These are phyloP conservation scores for Lutraria rhynchaena DNA, from an alignment of 1,140 invertebrate species.

Conservation along the genomic window DNA sequence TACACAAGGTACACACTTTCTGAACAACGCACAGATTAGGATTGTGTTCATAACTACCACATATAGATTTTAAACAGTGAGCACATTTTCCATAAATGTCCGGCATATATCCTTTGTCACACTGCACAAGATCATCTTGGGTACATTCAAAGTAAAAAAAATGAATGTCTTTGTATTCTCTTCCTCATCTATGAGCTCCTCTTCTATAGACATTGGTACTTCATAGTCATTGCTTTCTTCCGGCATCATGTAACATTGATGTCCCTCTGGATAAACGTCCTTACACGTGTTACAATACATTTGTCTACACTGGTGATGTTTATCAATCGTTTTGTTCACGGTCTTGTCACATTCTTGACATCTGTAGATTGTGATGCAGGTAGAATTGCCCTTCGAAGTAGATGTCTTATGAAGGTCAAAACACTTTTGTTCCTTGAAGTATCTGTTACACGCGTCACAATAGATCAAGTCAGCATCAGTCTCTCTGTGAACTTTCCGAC, in stretches of 20 bases:
- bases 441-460: constrained; percentile 16
- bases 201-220: not conserved
- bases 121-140: constrained; percentile 6
- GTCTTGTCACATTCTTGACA: constrained; percentile 14
- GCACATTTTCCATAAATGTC: constrained; percentile 3
- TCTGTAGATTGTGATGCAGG: not conserved
- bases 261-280: constrained; percentile 18
- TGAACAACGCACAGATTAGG: constrained; percentile 17
- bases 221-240: not conserved
- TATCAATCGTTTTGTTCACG: constrained; percentile 23
- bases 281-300: constrained; percentile 56
- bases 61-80: constrained; percentile 8
- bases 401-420: constrained; percentile 4
- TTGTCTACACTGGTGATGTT: constrained; percentile 52
- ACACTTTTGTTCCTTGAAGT: not conserved
- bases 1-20: constrained; percentile 12
- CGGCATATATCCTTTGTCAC: constrained; percentile 10
- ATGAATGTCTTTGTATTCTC: constrained; percentile 17
- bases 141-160: constrained; percentile 37
- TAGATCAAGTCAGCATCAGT: not conserved
- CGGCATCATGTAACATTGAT: constrained; percentile 56
- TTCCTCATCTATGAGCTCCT: not conserved
- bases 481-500: constrained; percentile 12
- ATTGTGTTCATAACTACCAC: too few relatives aligned
- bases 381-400: constrained; percentile 10